Conservation (phyloP, 2,113 vertebrate genomes). For the Cyphomyrus plagiostoma region DNA sequence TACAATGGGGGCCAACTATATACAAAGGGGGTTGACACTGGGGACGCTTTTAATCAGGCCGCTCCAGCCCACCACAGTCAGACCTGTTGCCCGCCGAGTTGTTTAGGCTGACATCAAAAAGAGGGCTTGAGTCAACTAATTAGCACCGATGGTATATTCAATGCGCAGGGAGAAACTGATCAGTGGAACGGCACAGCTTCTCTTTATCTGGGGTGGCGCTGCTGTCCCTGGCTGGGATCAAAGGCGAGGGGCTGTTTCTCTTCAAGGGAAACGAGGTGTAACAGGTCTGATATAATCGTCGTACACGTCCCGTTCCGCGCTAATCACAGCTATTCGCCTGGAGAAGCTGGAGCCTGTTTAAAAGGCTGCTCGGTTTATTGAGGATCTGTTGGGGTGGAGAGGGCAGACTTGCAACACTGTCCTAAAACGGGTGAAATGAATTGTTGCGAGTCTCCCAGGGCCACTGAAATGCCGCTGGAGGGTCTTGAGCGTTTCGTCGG, state of each 20-base stretch:
- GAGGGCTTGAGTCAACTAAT: slow-evolving; percentile 26
- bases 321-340: slow-evolving; percentile 13
- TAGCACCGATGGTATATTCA: slow-evolving; percentile 24
- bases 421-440: background rate
- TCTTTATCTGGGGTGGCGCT: slow-evolving; percentile 9
- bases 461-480: background rate
- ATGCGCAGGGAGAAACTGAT: slow-evolving; percentile 12
- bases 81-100: slow-evolving; percentile 30
- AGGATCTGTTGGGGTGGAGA: background rate
- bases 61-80: slow-evolving; percentile 21
- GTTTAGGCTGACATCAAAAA: slow-evolving; percentile 30
- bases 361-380: background rate
- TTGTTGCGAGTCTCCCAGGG: background rate
- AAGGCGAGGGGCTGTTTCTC: slow-evolving; percentile 27
- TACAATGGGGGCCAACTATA: slow-evolving; percentile 20
- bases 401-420: background rate
- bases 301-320: slow-evolving; percentile 20
- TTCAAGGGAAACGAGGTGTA: slow-evolving; percentile 25
- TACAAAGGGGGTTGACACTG: slow-evolving; percentile 12
- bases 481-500: background rate
- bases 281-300: slow-evolving; percentile 28
- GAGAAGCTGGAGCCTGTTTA: background rate
- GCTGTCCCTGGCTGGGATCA: slow-evolving; percentile 21
- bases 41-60: slow-evolving; percentile 28
- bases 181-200: background rate